phyloP scores from a whole-genome alignment of 2,113 vertebrate species.

The Microcebus tavaratra region DNA sequence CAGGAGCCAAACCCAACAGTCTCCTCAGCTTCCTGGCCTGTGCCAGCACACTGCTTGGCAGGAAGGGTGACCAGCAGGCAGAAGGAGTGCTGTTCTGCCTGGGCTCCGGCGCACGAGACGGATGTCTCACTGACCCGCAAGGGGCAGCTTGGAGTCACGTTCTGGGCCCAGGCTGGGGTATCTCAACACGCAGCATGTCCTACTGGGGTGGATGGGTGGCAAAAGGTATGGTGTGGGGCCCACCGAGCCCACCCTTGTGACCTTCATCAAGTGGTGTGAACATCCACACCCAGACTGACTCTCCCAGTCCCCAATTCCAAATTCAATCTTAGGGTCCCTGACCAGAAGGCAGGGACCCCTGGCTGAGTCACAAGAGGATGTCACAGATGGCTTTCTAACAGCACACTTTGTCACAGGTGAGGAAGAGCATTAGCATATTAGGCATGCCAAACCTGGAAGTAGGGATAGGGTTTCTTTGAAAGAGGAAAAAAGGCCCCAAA shows the following conservation, averaged over 20 bases:
- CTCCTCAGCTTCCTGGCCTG: slow-evolving; percentile 38
- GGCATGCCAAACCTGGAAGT: not conserved
- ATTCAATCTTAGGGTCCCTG: not conserved
- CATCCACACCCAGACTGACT: not conserved
- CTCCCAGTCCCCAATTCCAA: not conserved
- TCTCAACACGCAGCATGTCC: not conserved
- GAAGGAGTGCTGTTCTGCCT: not conserved
- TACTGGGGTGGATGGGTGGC: too few relatives aligned
- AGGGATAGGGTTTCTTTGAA: not conserved
- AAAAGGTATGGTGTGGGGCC: not conserved
- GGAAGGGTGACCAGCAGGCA: not conserved
- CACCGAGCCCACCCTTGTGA: not conserved
- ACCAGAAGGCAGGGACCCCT: not conserved
- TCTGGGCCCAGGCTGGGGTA: not conserved
- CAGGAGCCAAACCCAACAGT: slow-evolving; percentile 53
- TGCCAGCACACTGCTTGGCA: slow-evolving; percentile 34
- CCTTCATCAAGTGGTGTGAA: not conserved
- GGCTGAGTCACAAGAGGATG: not conserved
- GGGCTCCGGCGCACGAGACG: not conserved
- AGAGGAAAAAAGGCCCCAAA: not conserved
- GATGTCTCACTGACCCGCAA: not conserved
- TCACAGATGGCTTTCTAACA: not conserved
- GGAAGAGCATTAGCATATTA: not conserved
- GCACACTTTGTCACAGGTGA: not conserved
- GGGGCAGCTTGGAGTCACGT: not conserved